Base-by-base conservation (phyloP, 1,140 invertebrate genomes). In the Andricus grossulariae region DNA sequence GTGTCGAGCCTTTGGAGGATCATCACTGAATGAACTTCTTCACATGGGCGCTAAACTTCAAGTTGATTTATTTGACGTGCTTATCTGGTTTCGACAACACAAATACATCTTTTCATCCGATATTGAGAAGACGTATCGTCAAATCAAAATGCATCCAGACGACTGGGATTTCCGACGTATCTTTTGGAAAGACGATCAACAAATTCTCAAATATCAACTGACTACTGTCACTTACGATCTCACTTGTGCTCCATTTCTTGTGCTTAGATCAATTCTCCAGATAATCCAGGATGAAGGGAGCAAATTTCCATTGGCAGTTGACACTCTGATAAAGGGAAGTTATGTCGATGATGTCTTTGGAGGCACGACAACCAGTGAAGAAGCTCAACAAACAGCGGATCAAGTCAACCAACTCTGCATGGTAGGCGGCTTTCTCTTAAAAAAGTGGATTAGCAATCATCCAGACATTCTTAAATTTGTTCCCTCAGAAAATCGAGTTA, bases 401-500 rank as follows among this genome's bases (percentile, higher is more conserved):
- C 13, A 73, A 39, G 32, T 66, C 3, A 39, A 66, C n/a, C 4
- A 39, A 5, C 15, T 66, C 3, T 66, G 57, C 25, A 7, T 80
- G 50, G 74, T 71, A 25, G 78, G 74, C 55, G 71, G 78, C 0
- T 76, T 76, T 16, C 57, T 21, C 13, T 50, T 73, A 3, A 39
- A 12, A 50, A 79, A 32, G n/a, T 60, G 73, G 73, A 70, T n/a
- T 5, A 55, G 57, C 19, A 75, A 72, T 51, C 50, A 57, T 12
- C 21, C 25, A n/a, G 15, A 0, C 0, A 21, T 52, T 11, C 12
- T 74, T 0, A 11, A 45, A 19, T 3, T 18, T 0, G 15, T 74
- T 52, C 52, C 50, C 1, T 0, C 54, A 16, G n/a, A 49, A 18
- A 13, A 32, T 12, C 32, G 25, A 16, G 1, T 39, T 11, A 12